These are phyloP conservation scores for Peromyscus californicus DNA, from an alignment of 2,113 vertebrate species.

Conservation along the genomic window DNA sequence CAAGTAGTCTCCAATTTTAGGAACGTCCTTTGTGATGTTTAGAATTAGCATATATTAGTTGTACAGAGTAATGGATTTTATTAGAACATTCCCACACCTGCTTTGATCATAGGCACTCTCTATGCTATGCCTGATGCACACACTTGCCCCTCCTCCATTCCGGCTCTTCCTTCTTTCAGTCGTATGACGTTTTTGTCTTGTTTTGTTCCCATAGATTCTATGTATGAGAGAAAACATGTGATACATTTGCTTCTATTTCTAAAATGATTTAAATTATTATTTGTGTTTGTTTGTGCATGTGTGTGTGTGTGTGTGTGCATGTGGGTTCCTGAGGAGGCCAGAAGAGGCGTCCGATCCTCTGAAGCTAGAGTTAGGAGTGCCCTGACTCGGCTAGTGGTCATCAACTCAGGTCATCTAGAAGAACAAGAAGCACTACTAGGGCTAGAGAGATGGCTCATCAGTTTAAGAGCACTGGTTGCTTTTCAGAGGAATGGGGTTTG, in stretches of 20 bases:
- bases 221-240: not conserved
- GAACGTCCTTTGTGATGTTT: not conserved
- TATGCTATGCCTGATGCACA: no score
- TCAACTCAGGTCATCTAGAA: not conserved
- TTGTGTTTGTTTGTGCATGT: not conserved
- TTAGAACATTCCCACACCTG: not conserved
- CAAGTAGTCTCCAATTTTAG: not conserved
- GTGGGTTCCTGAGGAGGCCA: not conserved
- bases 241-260: not conserved
- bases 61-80: not conserved
- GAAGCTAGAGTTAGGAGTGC: not conserved
- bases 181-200: not conserved
- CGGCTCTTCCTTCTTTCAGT: not conserved
- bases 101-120: not conserved
- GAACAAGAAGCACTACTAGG: not conserved
- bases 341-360: not conserved
- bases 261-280: not conserved
- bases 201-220: not conserved
- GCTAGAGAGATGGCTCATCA: not conserved
- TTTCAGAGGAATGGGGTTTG: not conserved
- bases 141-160: not conserved
- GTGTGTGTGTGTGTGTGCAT: not conserved
- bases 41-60: not conserved
- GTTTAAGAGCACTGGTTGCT: not conserved
- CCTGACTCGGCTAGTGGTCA: not conserved